Base-by-base conservation (phyloP, 2,888 invertebrate species). In the Idaea biselata region DNA sequence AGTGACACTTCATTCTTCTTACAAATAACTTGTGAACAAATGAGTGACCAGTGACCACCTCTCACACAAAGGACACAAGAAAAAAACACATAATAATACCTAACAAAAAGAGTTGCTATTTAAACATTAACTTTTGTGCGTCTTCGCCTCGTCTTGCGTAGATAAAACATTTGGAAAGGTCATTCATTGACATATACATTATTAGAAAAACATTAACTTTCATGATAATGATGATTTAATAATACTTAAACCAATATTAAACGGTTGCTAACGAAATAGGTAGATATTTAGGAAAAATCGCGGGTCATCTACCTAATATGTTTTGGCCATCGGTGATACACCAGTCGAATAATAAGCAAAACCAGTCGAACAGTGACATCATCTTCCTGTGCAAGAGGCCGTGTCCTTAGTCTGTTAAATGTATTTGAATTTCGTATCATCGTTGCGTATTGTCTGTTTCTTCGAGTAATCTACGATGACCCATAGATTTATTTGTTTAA, bases 301-400 rank as follows among this genome's bases (percentile, higher is more conserved):
- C 78, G 69, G 77, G 76, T 80, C 76, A 76, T 72, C 75, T 74
- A 77, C 77, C 76, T 76, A 79, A 81, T 79, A 78, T 82, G 80
- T 84, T 33, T 86, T 77, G 77, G 69, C 76, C 83, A 74, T 83
- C 71, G 66, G 78, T 76, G 73, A 82, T 83, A 84, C 85, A 82
- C 84, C 79, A 74, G 78, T 74, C 82, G 88, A 90, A 91, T 89
- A 87, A 84, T 88, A 89, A 89, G 82, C 75, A 78, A 88, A 90
- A 90, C 91, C 88, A 88, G 91, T 91, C 83, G 82, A 84, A 82
- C 78, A 85, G 87, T 91, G 91, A 91, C 91, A 91, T 91, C 91
- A 91, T 74, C 91, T 87, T 89, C 89, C 88, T 88, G 87, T 84
- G 84, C 78, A 80, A 78, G 83, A 85, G 85, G 83, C 82, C 84